phyloP scores from a whole-genome alignment of 35 echinoderm and acorn worm genomes.

The Lytechinus pictus region DNA sequence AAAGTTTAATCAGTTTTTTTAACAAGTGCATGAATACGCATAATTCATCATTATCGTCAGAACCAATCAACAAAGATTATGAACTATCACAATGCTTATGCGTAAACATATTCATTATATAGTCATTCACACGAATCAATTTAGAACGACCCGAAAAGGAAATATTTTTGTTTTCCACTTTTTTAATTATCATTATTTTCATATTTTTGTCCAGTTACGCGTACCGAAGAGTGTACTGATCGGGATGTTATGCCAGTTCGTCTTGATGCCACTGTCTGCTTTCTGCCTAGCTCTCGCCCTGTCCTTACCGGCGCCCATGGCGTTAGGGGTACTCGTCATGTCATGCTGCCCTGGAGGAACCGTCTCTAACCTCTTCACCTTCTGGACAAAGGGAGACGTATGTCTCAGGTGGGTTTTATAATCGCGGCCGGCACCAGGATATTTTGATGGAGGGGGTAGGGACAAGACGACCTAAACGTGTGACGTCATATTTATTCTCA shows the following conservation, averaged over 20 bases:
- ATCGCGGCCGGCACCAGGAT: neutral
- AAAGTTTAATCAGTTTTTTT: no score
- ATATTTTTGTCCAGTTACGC: neutral
- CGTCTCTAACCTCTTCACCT: conserved; percentile 61
- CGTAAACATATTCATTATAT: neutral
- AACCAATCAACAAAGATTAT: neutral
- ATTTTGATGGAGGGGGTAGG: neutral
- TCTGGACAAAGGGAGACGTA: conserved; percentile 64
- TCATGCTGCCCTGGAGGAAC: conserved; percentile 66
- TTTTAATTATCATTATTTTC: neutral
- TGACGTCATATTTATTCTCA: no score
- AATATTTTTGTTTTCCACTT: no score
- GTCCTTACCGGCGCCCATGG: neutral
- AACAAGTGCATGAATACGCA: no score
- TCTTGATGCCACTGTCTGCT: conserved; percentile 50
- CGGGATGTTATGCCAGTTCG: conserved; percentile 57
- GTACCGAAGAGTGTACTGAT: conserved; percentile 49
- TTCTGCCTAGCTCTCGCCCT: conserved; percentile 55
- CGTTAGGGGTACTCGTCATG: conserved; percentile 57
- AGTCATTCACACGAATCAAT: neutral
- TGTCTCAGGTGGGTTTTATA: conserved; percentile 49
- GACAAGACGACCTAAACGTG: no score
- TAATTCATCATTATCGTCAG: no score
- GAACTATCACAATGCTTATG: neutral
- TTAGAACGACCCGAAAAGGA: neutral